Evolutionary conservation across 64 coral and sea anemone species (phyloP).

Genomic region (Pocillopora damicornis): DNA sequence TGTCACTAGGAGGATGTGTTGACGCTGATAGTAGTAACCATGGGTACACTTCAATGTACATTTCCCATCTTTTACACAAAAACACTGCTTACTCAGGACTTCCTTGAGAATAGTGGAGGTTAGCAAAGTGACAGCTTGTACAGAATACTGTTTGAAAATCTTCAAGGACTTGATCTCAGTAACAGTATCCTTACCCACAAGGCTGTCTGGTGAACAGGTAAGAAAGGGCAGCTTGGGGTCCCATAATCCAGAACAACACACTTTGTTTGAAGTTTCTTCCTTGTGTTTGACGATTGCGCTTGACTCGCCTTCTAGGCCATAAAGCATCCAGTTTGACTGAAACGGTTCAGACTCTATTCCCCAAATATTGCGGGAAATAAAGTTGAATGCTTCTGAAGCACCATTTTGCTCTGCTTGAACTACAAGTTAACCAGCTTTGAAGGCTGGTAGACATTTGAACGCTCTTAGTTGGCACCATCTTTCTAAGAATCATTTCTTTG

Average conservation of each 20-base stretch:
- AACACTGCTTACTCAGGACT: conserved; percentile 56
- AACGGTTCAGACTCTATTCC: too few relatives aligned
- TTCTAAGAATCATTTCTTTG: not conserved
- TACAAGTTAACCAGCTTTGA: not conserved
- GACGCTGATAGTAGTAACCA: conserved; percentile 56
- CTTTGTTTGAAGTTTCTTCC: not conserved
- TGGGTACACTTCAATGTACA: conserved; percentile 33
- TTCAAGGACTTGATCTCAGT: not conserved
- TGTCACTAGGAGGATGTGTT: conserved; percentile 50
- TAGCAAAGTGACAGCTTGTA: conserved; percentile 26
- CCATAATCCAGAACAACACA: conserved; percentile 3
- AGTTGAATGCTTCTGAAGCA: not conserved
- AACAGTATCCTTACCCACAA: not conserved
- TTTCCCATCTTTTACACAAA: conserved; percentile 47
- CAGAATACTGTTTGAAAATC: conserved; percentile 57
- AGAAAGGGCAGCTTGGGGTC: conserved; percentile 22
- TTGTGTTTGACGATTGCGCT: too few relatives aligned
- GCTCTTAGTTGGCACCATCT: not conserved
- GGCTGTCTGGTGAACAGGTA: conserved; percentile 17
- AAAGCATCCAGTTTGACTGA: too few relatives aligned
- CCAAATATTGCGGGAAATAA: not conserved
- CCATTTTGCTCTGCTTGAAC: not conserved
- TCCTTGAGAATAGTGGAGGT: conserved; percentile 39
- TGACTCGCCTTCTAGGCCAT: too few relatives aligned
- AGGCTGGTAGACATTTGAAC: not conserved